Evolutionary conservation across 2,888 invertebrate genomes (phyloP), one percentile per base, ranked within the genome.

Genomic region (Halictus quadricinctus): DNA sequence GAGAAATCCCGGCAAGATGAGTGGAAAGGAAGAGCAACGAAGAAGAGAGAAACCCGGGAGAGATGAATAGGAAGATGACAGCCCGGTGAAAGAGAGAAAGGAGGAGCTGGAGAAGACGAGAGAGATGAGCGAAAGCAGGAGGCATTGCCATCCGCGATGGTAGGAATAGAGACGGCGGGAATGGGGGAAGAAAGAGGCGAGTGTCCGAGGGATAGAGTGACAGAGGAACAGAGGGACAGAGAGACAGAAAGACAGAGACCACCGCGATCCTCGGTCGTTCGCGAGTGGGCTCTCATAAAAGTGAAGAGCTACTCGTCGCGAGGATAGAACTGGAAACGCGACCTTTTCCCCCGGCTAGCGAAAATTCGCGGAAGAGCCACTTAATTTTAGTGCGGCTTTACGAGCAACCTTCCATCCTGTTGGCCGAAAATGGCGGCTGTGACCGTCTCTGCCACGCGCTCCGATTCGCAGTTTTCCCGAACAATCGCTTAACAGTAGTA

Each of bases 201-300:
- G 25, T 58, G 29, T 72, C 29, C 72, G n/a, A 58, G 60, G 72
- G 43, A 79, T 70, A 83, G 76, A 87, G 8, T 0, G 66, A 25
- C 25, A 25, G 60, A 60, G 66, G 10, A n/a, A 54, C 36, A 36
- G 36, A 36, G 5, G 5, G 36, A 12, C 43, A 46, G 10, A 46
- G 46, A 12, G 46, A 46, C 58, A 58, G 58, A 58, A n/a, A 43
- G 70, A 70, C 70, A 70, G 79, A 81, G 82, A 79, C 66, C 48
- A 60, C 48, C 70, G 29, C 54, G 76, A 79, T 79, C 76, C 86
- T 76, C 80, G 73, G 43, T 66, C 25, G 70, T 81, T 82, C 79
- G 64, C 29, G 80, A 88, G 88, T 84, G 86, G 86, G 84, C 75
- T 80, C 88, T 86, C 86, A 86, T 88, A 88, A 86, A 84, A 81